These are phyloP conservation scores for Bubalus kerabau DNA, from an alignment of 2,113 vertebrate genomes.

Conservation along the genomic window DNA sequence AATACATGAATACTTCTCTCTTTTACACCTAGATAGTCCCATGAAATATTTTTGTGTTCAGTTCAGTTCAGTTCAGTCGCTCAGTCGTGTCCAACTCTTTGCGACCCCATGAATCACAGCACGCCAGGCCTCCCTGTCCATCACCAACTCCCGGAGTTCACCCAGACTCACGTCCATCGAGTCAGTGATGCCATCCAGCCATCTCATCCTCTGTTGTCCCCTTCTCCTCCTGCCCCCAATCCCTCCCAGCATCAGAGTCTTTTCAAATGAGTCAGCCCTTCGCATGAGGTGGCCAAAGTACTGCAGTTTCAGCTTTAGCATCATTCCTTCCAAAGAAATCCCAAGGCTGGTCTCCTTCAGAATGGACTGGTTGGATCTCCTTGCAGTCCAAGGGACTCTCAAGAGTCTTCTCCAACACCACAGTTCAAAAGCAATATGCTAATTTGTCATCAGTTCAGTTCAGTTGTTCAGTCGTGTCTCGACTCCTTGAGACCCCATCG, in stretches of 20 bases:
- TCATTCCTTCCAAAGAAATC: not conserved
- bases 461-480: too few relatives aligned
- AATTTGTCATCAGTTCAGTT: too few relatives aligned
- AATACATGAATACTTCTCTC: not conserved
- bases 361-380: not conserved
- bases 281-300: not conserved
- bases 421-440: not conserved
- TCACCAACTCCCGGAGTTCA: not conserved
- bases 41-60: not conserved
- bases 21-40: not conserved
- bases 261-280: not conserved
- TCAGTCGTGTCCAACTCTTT: not conserved
- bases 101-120: not conserved
- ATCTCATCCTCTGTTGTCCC: not conserved
- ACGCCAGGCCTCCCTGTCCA: not conserved
- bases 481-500: too few relatives aligned
- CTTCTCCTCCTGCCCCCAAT: not conserved
- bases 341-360: not conserved
- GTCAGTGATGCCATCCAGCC: not conserved
- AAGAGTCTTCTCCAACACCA: not conserved
- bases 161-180: not conserved
- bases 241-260: not conserved
- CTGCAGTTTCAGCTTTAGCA: not conserved
- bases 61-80: not conserved
- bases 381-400: not conserved